A percentile compares a stretch with the other conserved stretches of the same genome.
Evolutionary conservation across 2,113 vertebrate species (phyloP).

Genomic region (Nanorana parkeri): DNA sequence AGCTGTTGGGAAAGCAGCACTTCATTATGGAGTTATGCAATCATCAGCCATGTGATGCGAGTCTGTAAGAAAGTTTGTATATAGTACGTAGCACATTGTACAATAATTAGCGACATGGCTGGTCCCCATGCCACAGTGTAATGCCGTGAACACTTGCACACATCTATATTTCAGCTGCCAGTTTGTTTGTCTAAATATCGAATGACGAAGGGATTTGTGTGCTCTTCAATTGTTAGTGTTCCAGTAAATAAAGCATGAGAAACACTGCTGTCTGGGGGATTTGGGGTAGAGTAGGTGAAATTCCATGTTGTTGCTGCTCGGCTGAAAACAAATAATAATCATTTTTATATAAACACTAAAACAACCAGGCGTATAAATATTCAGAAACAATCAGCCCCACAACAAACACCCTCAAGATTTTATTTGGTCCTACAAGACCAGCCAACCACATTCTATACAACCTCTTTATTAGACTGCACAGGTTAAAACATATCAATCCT

Average conservation of each 20-base stretch:
- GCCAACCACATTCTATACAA: not conserved
- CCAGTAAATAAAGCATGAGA: conserved; percentile 43
- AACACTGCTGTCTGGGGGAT: conserved; percentile 24
- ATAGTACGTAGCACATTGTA: conserved; percentile 20
- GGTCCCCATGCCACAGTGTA: not conserved
- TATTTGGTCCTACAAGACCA: not conserved
- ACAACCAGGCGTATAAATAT: conserved; percentile 15
- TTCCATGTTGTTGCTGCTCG: conserved; percentile 29
- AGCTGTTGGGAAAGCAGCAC: conserved; percentile 53
- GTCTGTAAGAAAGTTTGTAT: fast-evolving
- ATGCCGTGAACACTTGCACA: conserved; percentile 23
- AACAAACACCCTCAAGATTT: not conserved
- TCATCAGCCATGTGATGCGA: conserved; percentile 35
- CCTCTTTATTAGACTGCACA: too few species aligned
- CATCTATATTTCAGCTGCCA: conserved; percentile 29
- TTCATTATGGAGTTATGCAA: conserved; percentile 35
- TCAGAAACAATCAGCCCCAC: conserved; percentile 5
- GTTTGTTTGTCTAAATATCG: conserved; percentile 46
- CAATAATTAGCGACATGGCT: conserved; percentile 35
- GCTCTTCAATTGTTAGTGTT: conserved; percentile 38
- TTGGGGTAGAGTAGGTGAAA: conserved; percentile 30
- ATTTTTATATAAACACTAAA: conserved; percentile 37
- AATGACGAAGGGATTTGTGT: conserved; percentile 28
- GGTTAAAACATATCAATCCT: too few species aligned
- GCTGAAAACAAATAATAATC: conserved; percentile 42